A percentile compares a stretch with the other conserved stretches of the same genome.
phyloP scores from a whole-genome alignment of 2,888 invertebrate genomes.

The Cheilosia scutellata region DNA sequence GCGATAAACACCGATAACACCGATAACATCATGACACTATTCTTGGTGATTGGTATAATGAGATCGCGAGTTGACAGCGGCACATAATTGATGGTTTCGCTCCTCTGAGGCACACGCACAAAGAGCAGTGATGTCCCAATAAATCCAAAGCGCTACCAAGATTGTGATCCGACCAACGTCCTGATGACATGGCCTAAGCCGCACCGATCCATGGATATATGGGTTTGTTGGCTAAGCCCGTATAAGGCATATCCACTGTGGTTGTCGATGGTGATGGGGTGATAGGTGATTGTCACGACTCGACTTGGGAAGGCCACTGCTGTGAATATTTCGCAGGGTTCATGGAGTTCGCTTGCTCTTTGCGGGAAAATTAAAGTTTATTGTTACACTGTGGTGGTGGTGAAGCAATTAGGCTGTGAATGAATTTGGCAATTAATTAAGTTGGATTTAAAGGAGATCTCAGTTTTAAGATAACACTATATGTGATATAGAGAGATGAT shows the following conservation, averaged over 20 bases:
- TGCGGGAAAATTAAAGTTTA: conserved; percentile 26
- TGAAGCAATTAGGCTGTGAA: conserved; percentile 39
- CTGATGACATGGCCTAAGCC: conserved; percentile 48
- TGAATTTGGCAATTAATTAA: conserved; percentile 40
- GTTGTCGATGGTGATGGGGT: conserved; percentile 31
- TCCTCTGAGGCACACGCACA: conserved; percentile 34
- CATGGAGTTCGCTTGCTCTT: conserved; percentile 41
- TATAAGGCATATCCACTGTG: conserved; percentile 42
- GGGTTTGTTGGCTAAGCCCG: conserved; percentile 35
- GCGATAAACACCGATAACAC: conserved; percentile 33
- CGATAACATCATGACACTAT: conserved; percentile 15
- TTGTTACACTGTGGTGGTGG: conserved; percentile 26
- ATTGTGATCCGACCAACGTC: conserved; percentile 50
- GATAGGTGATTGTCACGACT: conserved; percentile 60
- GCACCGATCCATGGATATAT: conserved; percentile 23
- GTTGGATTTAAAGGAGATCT: conserved; percentile 9
- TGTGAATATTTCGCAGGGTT: conserved; percentile 23
- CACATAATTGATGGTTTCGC: conserved; percentile 42
- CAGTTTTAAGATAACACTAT: background rate
- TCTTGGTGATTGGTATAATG: conserved; percentile 43
- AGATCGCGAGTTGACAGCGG: conserved; percentile 30
- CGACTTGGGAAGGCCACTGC: conserved; percentile 47
- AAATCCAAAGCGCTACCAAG: conserved; percentile 33
- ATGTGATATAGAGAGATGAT: background rate
- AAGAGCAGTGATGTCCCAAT: conserved; percentile 43